A percentile compares a stretch with the other conserved stretches of the same genome.
phyloP scores from a whole-genome alignment of 2,797 vertebrate species.

The Amazonetta brasiliensis region DNA sequence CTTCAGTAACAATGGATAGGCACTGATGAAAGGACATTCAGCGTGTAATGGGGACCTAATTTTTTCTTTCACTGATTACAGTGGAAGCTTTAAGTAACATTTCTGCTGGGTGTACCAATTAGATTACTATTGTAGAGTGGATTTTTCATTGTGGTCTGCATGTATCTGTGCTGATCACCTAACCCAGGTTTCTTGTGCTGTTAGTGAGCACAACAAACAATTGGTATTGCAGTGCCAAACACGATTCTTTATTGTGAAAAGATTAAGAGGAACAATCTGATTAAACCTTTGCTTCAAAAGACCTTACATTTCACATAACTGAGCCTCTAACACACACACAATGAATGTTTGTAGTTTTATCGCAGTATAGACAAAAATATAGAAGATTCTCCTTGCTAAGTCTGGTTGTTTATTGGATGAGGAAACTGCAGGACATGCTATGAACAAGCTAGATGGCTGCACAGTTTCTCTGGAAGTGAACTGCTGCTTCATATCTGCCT shows the following conservation, averaged over 20 bases:
- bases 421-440: not conserved
- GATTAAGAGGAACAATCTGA: not conserved
- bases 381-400: not conserved
- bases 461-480: not conserved
- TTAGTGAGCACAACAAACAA: not conserved
- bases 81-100: not conserved
- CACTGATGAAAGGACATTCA: not conserved
- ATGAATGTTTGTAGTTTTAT: not conserved
- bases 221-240: not conserved
- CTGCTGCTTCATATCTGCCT: not conserved
- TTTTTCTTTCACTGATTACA: not conserved
- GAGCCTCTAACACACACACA: not conserved
- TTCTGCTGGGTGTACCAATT: accelerated
- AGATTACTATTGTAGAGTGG: accelerated
- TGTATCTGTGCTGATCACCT: not conserved
- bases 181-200: not conserved
- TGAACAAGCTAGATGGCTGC: accelerated
- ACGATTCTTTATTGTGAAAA: not conserved
- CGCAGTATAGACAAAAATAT: not conserved
- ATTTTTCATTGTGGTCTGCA: not conserved
- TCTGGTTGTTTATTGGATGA: not conserved
- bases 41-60: accelerated
- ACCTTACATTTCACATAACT: not conserved
- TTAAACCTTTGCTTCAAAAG: not conserved
- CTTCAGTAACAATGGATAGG: not conserved